These are phyloP conservation scores for Spinus pinus DNA, from an alignment of 2,797 vertebrate species.

Conservation along the genomic window DNA sequence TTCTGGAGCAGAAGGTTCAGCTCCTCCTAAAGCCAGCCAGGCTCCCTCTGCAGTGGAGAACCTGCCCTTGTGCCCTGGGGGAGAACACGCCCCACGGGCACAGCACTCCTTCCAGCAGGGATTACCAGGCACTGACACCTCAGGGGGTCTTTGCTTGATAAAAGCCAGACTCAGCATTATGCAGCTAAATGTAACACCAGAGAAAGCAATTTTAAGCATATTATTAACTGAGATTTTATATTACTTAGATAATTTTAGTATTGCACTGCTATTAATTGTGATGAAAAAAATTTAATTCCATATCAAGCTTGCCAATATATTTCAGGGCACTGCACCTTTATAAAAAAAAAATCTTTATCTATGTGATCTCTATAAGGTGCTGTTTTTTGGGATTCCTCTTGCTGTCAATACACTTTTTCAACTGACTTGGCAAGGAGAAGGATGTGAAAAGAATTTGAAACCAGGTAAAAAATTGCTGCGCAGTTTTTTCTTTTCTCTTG, in stretches of 20 bases:
- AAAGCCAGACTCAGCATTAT: not conserved
- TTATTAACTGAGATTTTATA: not conserved
- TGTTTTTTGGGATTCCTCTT: not conserved
- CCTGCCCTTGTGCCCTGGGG: no score
- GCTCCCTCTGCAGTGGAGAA: not conserved
- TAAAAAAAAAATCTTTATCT: not conserved
- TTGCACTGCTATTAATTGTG: not conserved
- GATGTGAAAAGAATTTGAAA: not conserved
- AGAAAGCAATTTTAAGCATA: not conserved
- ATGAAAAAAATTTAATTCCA: not conserved
- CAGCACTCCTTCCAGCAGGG: not conserved
- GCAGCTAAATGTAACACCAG: not conserved
- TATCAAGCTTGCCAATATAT: not conserved
- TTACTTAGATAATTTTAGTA: not conserved
- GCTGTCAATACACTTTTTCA: not conserved
- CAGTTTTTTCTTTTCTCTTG: not conserved
- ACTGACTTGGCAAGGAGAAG: not conserved
- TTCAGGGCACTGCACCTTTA: not conserved
- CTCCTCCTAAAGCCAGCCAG: not conserved
- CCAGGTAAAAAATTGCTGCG: fast-evolving
- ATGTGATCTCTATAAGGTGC: fast-evolving
- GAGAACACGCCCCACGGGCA: fast-evolving
- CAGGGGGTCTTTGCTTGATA: not conserved
- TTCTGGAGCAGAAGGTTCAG: not conserved
- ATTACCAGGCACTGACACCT: not conserved